Base-by-base conservation (phyloP, 2,797 vertebrate genomes). In the Alectoris magna region DNA sequence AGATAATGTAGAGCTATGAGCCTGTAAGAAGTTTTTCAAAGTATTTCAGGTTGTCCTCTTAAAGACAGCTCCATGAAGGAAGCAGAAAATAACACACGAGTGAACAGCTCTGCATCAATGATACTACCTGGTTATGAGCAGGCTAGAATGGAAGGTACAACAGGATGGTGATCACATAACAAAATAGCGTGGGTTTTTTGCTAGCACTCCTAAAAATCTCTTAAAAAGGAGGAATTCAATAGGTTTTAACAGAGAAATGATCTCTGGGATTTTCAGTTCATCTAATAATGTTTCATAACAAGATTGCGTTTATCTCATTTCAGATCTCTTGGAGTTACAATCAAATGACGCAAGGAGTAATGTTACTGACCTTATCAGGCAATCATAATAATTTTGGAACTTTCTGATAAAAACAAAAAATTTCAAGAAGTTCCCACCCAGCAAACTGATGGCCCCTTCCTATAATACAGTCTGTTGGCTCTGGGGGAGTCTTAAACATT, bases 11-110 rank as follows among this genome's bases (percentile, higher is more conserved):
- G 82, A 71, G 59, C 46, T 80, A 79, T 92, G 83, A 89, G 86
- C 63, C 94, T 96, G 95, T 84, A 86, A 92, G 93, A 91, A 83
- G 84, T 76, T 91, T 88, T 96, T 91, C 70, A 71, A 90, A 77
- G 90, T 82, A 70, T 93, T 87, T 83, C 85, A 95, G 87, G 80
- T 84, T 34, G 56, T 93, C 95, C 74, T 80, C 67, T 93, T 72
- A 66, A 93, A 81, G 59, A 31, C 68, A 94, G 79, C 58, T 56
- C 74, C 95, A 72, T 95, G 68, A 94, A 94, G 88, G 86, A 85
- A 93, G 84, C 11, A 66, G 59, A 86, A 95, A 94, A 58, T 68
- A 91, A 77, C 43, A 7, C 81, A 60, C 60, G 88, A 68, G 84
- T 59, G 75, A 93, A 67, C 38, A 68, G 48, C 49, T 67, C n/a